Percentiles rank a stretch among this genome's conserved stretches.
These are phyloP conservation scores for Micrastur ruficollis DNA, from an alignment of 2,797 vertebrate genomes.

Conservation along the genomic window DNA sequence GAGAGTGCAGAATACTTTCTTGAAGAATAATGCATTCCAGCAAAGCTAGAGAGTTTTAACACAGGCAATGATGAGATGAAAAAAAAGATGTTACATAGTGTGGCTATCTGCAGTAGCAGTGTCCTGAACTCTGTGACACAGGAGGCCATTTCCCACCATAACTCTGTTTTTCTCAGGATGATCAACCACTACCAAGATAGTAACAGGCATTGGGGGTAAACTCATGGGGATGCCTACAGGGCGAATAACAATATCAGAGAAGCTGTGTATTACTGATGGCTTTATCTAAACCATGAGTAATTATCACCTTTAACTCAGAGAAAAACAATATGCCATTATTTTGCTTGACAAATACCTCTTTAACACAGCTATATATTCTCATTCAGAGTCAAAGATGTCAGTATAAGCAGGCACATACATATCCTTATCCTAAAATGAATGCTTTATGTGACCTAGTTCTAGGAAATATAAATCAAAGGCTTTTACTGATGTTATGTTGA, in stretches of 20 bases:
- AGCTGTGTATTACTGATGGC: background rate
- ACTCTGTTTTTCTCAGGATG: background rate
- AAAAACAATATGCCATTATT: constrained; percentile 22
- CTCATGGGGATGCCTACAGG: background rate
- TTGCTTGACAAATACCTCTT: constrained; percentile 20
- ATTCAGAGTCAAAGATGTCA: background rate
- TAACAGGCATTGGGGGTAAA: background rate
- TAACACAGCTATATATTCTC: background rate
- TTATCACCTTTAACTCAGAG: constrained; percentile 14
- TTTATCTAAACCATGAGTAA: constrained; percentile 26
- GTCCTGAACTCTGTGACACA: background rate
- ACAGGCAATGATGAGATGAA: background rate
- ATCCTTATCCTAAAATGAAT: constrained; percentile 39
- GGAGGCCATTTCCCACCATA: background rate
- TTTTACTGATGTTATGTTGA: constrained; percentile 43
- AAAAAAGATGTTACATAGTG: background rate
- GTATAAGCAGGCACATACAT: background rate
- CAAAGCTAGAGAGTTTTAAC: background rate
- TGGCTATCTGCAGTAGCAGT: background rate
- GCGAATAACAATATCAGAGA: background rate
- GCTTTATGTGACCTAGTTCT: constrained; percentile 42
- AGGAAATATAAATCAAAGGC: constrained; percentile 59
- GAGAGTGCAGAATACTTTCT: background rate
- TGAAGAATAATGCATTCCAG: background rate
- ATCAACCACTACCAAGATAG: background rate